phyloP scores from a whole-genome alignment of 2,888 invertebrate genomes.

The Gortyna flavago region DNA sequence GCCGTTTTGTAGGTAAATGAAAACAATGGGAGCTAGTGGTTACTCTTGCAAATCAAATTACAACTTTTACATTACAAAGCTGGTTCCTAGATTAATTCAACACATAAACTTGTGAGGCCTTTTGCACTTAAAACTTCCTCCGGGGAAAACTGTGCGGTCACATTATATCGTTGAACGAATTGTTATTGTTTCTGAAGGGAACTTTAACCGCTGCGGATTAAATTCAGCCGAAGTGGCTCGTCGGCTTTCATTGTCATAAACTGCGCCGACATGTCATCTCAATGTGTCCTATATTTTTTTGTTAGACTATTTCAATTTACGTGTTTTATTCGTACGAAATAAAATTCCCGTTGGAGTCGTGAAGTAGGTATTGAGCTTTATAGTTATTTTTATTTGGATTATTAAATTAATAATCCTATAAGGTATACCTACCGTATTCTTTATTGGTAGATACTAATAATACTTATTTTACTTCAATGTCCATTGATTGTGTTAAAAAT shows the following conservation, averaged over 20 bases:
- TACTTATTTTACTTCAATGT: not conserved
- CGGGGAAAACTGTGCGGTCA: conserved; percentile 79
- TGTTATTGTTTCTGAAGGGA: conserved; percentile 85
- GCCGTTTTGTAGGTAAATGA: conserved; percentile 76
- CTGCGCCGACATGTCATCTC: conserved; percentile 69
- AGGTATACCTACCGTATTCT: not conserved
- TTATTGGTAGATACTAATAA: conserved; percentile 2
- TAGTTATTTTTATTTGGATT: conserved; percentile 53
- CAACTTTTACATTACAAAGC: conserved; percentile 84
- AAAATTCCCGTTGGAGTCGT: conserved; percentile 49
- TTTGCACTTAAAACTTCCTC: conserved; percentile 85
- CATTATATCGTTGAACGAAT: conserved; percentile 83
- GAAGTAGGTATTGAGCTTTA: conserved; percentile 47
- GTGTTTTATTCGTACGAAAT: conserved; percentile 57
- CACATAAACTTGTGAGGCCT: conserved; percentile 85
- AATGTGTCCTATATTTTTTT: conserved; percentile 65
- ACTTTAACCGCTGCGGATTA: conserved; percentile 80
- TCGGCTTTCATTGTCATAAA: conserved; percentile 71
- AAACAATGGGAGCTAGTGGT: conserved; percentile 79
- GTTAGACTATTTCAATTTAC: conserved; percentile 61
- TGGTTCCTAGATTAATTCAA: conserved; percentile 82
- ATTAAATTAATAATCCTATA: conserved; percentile 40
- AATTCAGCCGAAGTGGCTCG: conserved; percentile 75
- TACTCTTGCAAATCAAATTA: conserved; percentile 84
- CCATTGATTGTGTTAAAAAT: not conserved